Conservation (phyloP, 1,140 invertebrate species). For the Zaprionus kolodkinae region DNA sequence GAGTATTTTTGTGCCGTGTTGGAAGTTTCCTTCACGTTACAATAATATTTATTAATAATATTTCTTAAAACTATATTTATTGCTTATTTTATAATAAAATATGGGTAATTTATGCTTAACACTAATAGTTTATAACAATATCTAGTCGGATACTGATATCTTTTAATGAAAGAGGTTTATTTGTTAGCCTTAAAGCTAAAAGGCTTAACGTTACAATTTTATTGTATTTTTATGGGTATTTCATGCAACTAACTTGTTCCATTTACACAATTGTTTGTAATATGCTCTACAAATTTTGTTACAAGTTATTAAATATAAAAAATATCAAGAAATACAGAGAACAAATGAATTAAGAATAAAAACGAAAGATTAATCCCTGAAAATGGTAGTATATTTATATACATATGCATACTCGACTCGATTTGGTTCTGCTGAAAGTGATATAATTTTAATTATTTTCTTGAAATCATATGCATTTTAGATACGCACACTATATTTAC, state of each 20-base stretch:
- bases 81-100: too few species aligned
- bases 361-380: neutral
- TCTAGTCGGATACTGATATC: neutral
- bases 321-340: constrained; percentile 2
- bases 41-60: too few species aligned
- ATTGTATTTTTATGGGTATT: constrained; percentile 7
- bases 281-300: neutral
- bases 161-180: neutral
- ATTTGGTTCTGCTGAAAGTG: constrained; percentile 4
- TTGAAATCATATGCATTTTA: neutral
- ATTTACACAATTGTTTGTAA: neutral
- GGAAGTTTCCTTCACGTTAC: too few species aligned
- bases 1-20: too few species aligned
- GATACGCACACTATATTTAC: neutral
- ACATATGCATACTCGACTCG: neutral
- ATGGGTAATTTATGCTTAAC: neutral
- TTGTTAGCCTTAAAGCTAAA: neutral
- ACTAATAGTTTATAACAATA: neutral
- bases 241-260: neutral
- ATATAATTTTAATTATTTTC: constrained; percentile 6
- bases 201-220: constrained; percentile 2
- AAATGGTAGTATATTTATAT: neutral
- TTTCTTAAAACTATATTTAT: too few species aligned
- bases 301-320: constrained; percentile 10
- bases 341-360: constrained; percentile 2